Evolutionary conservation across 2,888 invertebrate genomes (phyloP).

Genomic region (Cacoxenus indagator): DNA sequence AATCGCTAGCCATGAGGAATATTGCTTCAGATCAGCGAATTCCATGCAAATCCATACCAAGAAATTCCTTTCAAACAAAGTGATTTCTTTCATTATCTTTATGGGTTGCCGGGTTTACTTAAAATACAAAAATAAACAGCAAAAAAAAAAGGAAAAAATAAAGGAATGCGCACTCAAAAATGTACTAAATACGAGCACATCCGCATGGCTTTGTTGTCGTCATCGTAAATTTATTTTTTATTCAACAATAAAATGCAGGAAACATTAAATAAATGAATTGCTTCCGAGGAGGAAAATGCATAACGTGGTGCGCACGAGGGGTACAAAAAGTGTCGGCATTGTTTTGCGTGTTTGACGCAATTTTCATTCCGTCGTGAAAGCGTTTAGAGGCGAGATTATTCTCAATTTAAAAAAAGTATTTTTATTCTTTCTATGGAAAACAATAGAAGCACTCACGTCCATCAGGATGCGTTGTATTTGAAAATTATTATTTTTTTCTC

Average conservation of each 20-base stretch:
- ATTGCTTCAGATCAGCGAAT: not conserved
- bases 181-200: not conserved
- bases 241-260: constrained; percentile 62
- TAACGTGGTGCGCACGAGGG: not conserved
- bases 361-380: not conserved
- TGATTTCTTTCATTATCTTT: not conserved
- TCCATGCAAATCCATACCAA: not conserved
- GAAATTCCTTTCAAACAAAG: not conserved
- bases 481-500: too few species aligned
- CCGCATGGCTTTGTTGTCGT: constrained; percentile 24
- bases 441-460: not conserved
- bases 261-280: constrained; percentile 64
- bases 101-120: not conserved
- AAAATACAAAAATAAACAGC: not conserved
- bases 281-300: constrained; percentile 43
- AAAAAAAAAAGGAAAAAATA: not conserved
- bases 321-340: not conserved
- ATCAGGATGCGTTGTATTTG: too few species aligned
- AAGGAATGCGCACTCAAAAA: not conserved
- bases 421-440: not conserved
- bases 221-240: constrained; percentile 52
- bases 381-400: not conserved
- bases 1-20: not conserved
- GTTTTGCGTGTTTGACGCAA: not conserved
- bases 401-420: not conserved